Evolutionary conservation across 2,888 invertebrate genomes (phyloP), one percentile per base, ranked within the genome.

Genomic region (Norana najaformis): DNA sequence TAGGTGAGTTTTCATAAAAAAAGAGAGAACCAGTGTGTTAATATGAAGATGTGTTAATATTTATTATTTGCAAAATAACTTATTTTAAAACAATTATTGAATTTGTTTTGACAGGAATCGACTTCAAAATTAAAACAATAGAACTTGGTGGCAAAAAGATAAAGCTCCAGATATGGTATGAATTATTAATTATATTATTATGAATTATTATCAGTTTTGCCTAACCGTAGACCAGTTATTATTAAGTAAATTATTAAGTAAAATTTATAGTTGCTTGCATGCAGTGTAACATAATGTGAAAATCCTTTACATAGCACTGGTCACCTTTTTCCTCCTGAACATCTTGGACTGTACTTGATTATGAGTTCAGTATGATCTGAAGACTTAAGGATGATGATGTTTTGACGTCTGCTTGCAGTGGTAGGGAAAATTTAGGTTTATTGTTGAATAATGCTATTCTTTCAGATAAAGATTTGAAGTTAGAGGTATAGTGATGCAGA

Each of bases 61-160:
- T 47, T 47, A 0, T 30, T 30, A n/a, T 69, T 69, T 69, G n/a
- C n/a, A 5, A 30, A n/a, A 3, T 69, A 11, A n/a, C 30, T 69
- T n/a, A 69, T 69, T 69, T 69, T 69, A n/a, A n/a, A 11, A 16
- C n/a, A n/a, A 30, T 69, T 69, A 13, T 13, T 69, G 69, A 16
- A 23, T 36, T 82, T 38, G 41, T 89, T 83, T 38, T 96, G 96
- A 41, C 95, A 98, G 98, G 98, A 94, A 98, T 98, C 95, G 98
- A 98, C 96, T 98, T 98, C 95, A 98, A 98, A 96, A 98, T 98
- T 94, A 98, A 98, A 96, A 98, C 98, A 92, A 97, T 98, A 92
- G 98, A 98, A 95, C 96, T 98, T 93, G 96, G 97, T 95, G 98
- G 98, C 93, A 98, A 98, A 96, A 98, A 98, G 96, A 98, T 98